Evolutionary conservation across 1,140 invertebrate genomes (phyloP), one percentile per base, ranked within the genome.

Genomic region (Drosophila kikkawai): DNA sequence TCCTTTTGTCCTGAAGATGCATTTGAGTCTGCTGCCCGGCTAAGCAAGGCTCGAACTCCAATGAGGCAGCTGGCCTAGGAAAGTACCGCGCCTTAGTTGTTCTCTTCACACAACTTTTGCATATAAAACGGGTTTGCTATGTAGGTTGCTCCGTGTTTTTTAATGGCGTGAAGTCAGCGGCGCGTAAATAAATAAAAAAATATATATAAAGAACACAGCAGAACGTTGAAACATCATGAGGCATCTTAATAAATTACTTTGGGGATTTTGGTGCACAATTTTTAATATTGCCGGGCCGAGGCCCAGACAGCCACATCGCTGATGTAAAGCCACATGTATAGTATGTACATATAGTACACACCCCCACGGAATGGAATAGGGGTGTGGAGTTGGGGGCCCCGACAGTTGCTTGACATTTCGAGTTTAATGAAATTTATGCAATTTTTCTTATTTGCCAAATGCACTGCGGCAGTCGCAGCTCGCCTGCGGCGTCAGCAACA

Each of bases 181-280:
- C 80, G 82, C 86, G 86, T 86, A 86, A 91, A 90, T 82, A 82
- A 75, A 63, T 58, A 48, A 39, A 56, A 58, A 74, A 57, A 32
- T 3, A 45, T 1, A 47, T 5, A 19, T 19, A 32, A 9, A 48
- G 37, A 37, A 50, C 2, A 22, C 26, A 53, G 37, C 37, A 19
- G 15, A 75, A 36, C 73, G 61, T 66, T 77, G 85, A 50, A 74
- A 73, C 70, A 74, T 91, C 90, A 91, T 91, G 90, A 91, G 76
- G 82, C 90, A 91, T 91, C 90, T 91, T 91, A 91, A 91, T 91
- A 91, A 91, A 91, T 91, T 91, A 91, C 90, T 91, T 90, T 90
- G 90, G 90, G 90, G 90, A 91, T 91, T 88, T 91, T 76, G 81
- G 79, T 85, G 90, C 77, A 91, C 87, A 85, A 91, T 91, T 91